A percentile compares a stretch with the other conserved stretches of the same genome.
These are phyloP conservation scores for Globodera rostochiensis DNA, from an alignment of 1,140 invertebrate genomes.

Conservation along the genomic window DNA sequence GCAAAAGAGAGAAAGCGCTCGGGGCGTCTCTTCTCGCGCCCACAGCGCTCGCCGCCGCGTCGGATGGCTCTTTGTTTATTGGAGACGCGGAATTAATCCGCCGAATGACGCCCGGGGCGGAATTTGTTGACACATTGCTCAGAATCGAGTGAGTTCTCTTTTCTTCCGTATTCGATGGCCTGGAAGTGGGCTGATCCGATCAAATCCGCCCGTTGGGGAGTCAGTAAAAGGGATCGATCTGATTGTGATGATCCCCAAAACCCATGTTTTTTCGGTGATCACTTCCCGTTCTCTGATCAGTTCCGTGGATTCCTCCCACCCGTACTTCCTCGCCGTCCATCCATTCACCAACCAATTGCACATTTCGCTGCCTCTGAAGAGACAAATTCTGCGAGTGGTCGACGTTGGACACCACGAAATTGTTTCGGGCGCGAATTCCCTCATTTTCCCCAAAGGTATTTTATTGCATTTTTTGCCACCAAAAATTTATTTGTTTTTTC, in stretches of 20 bases:
- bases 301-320: slow-evolving; percentile 11
- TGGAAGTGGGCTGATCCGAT: too few relatives aligned
- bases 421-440: not conserved
- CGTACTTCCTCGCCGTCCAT: slow-evolving; percentile 25
- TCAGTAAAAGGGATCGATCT: too few relatives aligned
- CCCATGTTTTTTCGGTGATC: not conserved
- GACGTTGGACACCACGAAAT: slow-evolving; percentile 3
- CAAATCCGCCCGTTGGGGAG: too few relatives aligned
- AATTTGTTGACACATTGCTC: slow-evolving; percentile 78
- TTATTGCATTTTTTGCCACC: not conserved
- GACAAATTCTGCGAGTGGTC: slow-evolving; percentile 21
- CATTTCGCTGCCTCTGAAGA: slow-evolving; percentile 25
- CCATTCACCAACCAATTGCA: slow-evolving; percentile 2
- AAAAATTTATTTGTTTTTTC: not conserved
- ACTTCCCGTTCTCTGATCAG: not conserved
- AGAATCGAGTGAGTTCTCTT: slow-evolving; percentile 77
- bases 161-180: not conserved
- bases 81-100: slow-evolving; percentile 93
- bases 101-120: slow-evolving; percentile 83
- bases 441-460: slow-evolving; percentile 19
- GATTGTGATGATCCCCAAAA: too few relatives aligned
- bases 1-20: slow-evolving; percentile 41
- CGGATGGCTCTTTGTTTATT: slow-evolving; percentile 88
- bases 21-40: slow-evolving; percentile 85
- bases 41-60: slow-evolving; percentile 82